Evolutionary conservation across 1,140 invertebrate genomes (phyloP), one percentile per base, ranked within the genome.

Genomic region (Lepidostoma basale): DNA sequence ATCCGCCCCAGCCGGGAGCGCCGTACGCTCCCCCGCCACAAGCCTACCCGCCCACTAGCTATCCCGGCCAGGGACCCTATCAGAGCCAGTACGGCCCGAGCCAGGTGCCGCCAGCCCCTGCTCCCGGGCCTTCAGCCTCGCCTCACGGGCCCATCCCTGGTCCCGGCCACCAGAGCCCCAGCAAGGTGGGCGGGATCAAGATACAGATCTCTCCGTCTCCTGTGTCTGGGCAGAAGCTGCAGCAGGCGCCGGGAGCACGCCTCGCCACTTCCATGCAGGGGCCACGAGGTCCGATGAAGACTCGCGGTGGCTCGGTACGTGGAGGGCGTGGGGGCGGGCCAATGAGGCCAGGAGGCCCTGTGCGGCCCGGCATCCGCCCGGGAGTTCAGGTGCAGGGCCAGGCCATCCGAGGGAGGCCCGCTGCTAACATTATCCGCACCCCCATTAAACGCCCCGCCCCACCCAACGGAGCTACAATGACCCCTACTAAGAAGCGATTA

Each of bases 341-440:
- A 1, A 59, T 56, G 25, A 68, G 76, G 2, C 18, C 4, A 36
- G 76, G 79, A 66, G n/a, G n/a, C n/a, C n/a, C 76, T 3, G 73
- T 76, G 3, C 73, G 79, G 25, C 78, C 81, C 0, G 70, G 76
- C 1, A 75, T 81, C 39, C 73, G 80, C 26, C 77, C 78, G 5
- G 79, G 79, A 10, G 74, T 79, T 10, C 79, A 81, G 67, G 77
- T 82, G 0, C 78, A 79, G 40, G 78, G 76, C 0, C 79, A 79
- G 69, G 60, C 36, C 26, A 74, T 79, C 12, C 73, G 81, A 8
- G 78, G 77, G 16, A 62, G 56, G 2, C 72, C 71, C 18, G n/a
- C n/a, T n/a, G n/a, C n/a, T n/a, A 72, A 74, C 3, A 52, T 69
- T 1, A 75, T 75, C 2, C 73, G 79, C n/a, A 79, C 78, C 75